phyloP scores from a whole-genome alignment of 2,113 vertebrate species.

The Passer montanus region DNA sequence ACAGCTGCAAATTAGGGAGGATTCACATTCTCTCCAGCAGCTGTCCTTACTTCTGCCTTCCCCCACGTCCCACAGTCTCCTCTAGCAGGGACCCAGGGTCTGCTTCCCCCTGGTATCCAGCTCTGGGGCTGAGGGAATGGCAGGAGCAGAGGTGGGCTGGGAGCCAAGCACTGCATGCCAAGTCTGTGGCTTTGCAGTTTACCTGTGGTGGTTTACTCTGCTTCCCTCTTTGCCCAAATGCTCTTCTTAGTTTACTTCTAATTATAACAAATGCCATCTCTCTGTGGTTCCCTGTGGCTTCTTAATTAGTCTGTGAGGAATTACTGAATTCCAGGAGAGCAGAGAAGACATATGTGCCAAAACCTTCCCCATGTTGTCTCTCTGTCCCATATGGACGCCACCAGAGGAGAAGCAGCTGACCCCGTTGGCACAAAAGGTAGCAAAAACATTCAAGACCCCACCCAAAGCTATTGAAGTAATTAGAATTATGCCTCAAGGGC shows the following conservation, averaged over 20 bases:
- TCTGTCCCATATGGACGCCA: neutral
- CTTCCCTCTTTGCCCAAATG: neutral
- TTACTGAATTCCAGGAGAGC: neutral
- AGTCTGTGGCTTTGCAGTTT: neutral
- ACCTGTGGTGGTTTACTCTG: neutral
- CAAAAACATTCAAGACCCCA: neutral
- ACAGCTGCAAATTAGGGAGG: neutral
- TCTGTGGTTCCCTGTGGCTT: neutral
- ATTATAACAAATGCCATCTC: neutral
- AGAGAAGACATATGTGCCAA: rapidly evolving
- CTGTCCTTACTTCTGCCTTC: neutral
- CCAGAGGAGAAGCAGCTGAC: neutral
- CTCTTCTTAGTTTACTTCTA: neutral
- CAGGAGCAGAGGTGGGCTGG: neutral
- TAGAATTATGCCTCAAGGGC: neutral
- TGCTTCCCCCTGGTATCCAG: neutral
- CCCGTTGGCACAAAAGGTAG: neutral
- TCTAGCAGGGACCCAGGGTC: neutral
- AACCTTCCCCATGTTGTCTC: neutral
- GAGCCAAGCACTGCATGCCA: neutral
- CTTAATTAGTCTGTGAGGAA: neutral
- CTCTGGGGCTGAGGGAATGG: neutral
- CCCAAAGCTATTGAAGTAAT: neutral
- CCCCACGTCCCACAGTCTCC: neutral
- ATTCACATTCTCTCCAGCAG: neutral